Base-by-base conservation (phyloP, 2,888 invertebrate species). In the Peribatodes rhomboidaria region DNA sequence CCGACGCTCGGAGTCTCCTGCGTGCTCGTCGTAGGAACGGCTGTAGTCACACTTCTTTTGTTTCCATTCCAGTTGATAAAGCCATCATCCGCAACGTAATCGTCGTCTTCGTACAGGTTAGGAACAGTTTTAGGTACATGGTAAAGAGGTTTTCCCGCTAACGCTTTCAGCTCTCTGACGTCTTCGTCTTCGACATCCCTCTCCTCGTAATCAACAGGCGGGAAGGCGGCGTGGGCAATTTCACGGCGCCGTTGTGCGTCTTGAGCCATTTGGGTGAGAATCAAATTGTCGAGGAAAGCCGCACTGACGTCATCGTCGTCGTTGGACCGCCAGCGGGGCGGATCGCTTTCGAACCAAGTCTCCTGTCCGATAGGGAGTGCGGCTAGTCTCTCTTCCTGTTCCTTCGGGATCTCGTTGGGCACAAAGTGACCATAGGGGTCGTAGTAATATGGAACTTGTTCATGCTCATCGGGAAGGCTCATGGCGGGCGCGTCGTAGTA, bases 311-410 rank as follows among this genome's bases (percentile, higher is more conserved):
- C 92, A 85, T 93, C 93, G 47, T 88, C 85, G 66, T 90, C 89
- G 75, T 84, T 90, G 58, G 87, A 78, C 60, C 86, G 88, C 90
- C 90, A 94, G 69, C 83, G 88, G 60, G 89, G 88, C 65, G 85
- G 78, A 68, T 94, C 94, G 69, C 92, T 94, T 80, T 95, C 95
- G 71, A 94, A 95, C 91, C 95, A 94, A 14, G 95, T 95, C 80
- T 95, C 95, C 77, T 95, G 95, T n/a, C 95, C 95, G 27, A 95
- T 94, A 0, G 95, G 95, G 37, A 95, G 88, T 13, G 94, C 90
- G 42, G 94, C 94, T 76, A 95, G 93, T 55, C 95, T 87, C 78
- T 95, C 95, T 69, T 94, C 94, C 78, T 95, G 95, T 59, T 94
- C 94, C 41, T 95, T 87, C 39, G 95, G 93, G 68, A 94, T 94